Conservation (phyloP, 1,140 invertebrate genomes). For the Solenopsis invicta region DNA sequence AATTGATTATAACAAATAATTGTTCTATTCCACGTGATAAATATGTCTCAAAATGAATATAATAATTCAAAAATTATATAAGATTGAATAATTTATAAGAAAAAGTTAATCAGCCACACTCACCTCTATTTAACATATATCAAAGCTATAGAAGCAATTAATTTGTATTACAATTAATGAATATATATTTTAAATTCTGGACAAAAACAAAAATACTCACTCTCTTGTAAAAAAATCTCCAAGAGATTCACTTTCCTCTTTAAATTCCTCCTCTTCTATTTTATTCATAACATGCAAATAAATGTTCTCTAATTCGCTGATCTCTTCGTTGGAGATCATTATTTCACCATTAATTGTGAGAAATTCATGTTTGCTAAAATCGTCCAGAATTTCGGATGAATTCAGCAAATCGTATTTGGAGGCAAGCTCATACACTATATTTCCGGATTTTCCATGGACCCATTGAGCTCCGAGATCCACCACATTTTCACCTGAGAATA, state of each 20-base stretch:
- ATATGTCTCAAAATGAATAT: background rate
- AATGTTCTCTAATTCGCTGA: conserved; percentile 72
- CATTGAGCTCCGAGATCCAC: conserved; percentile 95
- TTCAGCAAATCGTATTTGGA: conserved; percentile 87
- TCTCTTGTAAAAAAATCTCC: conserved; percentile 86
- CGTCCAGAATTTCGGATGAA: conserved; percentile 73
- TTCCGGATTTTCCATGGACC: conserved; percentile 93
- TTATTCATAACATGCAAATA: conserved; percentile 73
- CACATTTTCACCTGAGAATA: conserved; percentile 85
- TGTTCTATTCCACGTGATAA: too few species aligned
- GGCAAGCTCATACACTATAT: conserved; percentile 90
- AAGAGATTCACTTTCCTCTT: conserved; percentile 80
- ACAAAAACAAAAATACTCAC: conserved; percentile 74
- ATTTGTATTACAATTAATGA: background rate
- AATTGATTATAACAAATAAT: background rate
- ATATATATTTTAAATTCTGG: background rate
- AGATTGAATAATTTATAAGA: conserved; percentile 47
- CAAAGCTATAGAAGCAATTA: background rate
- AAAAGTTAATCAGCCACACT: background rate
- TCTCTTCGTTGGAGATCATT: conserved; percentile 76
- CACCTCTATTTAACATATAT: background rate
- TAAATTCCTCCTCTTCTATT: conserved; percentile 72
- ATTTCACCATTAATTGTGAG: conserved; percentile 81
- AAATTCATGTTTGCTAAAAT: conserved; percentile 80
- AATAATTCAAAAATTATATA: background rate